These are phyloP conservation scores for Hyalella azteca DNA, from an alignment of 2,888 invertebrate species.

Conservation along the genomic window DNA sequence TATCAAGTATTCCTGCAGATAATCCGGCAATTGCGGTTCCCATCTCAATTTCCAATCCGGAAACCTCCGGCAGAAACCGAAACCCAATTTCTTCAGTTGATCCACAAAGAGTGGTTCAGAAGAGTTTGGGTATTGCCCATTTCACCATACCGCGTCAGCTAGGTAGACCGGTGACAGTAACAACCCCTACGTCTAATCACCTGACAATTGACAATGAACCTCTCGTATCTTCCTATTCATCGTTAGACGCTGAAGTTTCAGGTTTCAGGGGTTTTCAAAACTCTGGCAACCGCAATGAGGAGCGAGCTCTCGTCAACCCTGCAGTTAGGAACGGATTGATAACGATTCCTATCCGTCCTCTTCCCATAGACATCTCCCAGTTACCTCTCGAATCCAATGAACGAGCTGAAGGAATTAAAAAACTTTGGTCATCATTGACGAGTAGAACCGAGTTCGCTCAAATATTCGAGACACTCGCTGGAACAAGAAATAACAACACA, in stretches of 20 bases:
- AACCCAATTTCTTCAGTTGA: background rate
- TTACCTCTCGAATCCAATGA: slow-evolving; percentile 27
- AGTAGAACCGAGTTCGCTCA: slow-evolving; percentile 3
- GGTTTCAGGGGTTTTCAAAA: background rate
- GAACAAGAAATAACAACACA: background rate
- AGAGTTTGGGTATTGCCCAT: background rate
- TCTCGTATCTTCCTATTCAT: slow-evolving; percentile 12
- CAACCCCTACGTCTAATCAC: slow-evolving; percentile 23
- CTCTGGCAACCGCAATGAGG: background rate
- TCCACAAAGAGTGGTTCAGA: background rate
- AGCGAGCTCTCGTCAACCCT: background rate
- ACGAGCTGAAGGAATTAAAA: slow-evolving; percentile 15
- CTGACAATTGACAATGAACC: background rate
- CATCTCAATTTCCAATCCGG: background rate
- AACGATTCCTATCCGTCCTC: background rate
- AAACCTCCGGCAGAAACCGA: background rate
- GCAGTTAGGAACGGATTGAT: background rate
- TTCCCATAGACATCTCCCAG: slow-evolving; percentile 22
- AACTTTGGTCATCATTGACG: slow-evolving; percentile 20
- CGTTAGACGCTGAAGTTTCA: slow-evolving; percentile 12
- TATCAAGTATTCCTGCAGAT: background rate
- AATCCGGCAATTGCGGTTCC: background rate
- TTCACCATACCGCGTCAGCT: slow-evolving; percentile 13
- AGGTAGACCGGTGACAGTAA: background rate
- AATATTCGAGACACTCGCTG: slow-evolving; percentile 10